Base-by-base conservation (phyloP, 2,113 vertebrate genomes). In the Phoenicopterus ruber region DNA sequence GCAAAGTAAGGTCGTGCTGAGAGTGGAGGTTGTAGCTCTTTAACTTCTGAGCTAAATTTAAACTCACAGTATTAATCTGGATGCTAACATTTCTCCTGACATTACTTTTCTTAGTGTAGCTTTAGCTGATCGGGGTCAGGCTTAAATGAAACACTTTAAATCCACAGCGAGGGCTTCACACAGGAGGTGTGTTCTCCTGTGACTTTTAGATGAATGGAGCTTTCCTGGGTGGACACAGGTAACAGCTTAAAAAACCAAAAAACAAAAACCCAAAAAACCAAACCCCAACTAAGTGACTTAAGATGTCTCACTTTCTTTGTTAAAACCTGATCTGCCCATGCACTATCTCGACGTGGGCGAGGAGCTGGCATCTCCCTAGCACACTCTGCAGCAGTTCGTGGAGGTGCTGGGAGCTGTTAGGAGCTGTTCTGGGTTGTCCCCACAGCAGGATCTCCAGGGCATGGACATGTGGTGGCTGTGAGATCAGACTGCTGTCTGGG, bases 321-420 rank as follows among this genome's bases (percentile, higher is more conserved):
- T 36, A 49, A 91, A 52, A 46, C 16, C 17, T 44, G 18, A 15
- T 70, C 10, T 36, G 7, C 14, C 28, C 21, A 10, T 52, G 54
- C 8, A 10, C 65, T 86, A 14, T 28, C 32, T 29, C 1, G 1
- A 14, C 1, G 2, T 31, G 19, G 31, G 4, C 1, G 5, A 79
- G 61, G 71, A 87, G 55, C 49, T 57, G 44, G 8, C 14, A 34
- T 52, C 66, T 79, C 31, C 38, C 49, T 34, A 9, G 24, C 10
- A 20, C 5, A 14, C 31, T 36, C 21, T 49, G 38, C 28, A 44
- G 66, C 21, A 25, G n/a, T 90, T 55, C 1, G 5, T 24, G 32
- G 18, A 57, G n/a, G 17, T 79, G 38, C 54, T 63, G 44, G 11
- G 31, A 79, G 44, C 38, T 82, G 46, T 62, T 31, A 54, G 46